Base-by-base conservation (phyloP, 2,888 invertebrate species). In the Strigamia crassipes region DNA sequence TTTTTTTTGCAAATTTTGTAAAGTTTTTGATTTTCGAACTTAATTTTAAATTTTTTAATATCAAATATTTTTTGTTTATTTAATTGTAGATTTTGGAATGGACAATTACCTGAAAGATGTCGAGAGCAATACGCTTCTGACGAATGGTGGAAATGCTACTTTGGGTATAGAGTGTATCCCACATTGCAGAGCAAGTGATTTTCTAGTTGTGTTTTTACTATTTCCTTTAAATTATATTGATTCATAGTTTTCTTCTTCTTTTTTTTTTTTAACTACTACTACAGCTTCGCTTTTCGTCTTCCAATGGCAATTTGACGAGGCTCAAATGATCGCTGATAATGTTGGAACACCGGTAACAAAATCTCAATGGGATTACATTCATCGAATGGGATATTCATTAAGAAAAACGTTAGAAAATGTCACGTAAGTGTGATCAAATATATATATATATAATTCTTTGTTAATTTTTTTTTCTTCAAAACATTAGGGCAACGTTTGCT, bases 241-340 rank as follows among this genome's bases (percentile, higher is more conserved):
- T 38, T 27, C 41, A 42, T 81, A 27, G n/a, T 34, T 34, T 34
- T 5, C 34, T 6, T 34, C 4, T 3, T 81, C 8, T 13, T 9
- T 81, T 15, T 77, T n/a, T n/a, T 81, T 21, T 31, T 23, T 61
- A 18, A 42, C 6, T 34, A 10, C 34, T 38, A 23, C 9, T 66
- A 12, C 88, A 92, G 96, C 94, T 80, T 96, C 96, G 0, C 90
- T 97, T 34, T 97, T 97, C 87, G 93, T 97, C 31, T 95, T 97
- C 87, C 97, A 97, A 91, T 96, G 96, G 92, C 90, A 97, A 80
- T 97, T 96, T 87, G 97, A 97, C 87, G 96, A 96, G 86, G 96
- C 96, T 3, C 97, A 97, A 89, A 93, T 97, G 91, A 92, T 94
- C 41, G 96, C 94, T 0, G 96, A 96, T 87, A 96, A 96, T 85